These are phyloP conservation scores for Caenorhabditis drosophilae DNA, from an alignment of 2,888 invertebrate genomes.

Conservation along the genomic window DNA sequence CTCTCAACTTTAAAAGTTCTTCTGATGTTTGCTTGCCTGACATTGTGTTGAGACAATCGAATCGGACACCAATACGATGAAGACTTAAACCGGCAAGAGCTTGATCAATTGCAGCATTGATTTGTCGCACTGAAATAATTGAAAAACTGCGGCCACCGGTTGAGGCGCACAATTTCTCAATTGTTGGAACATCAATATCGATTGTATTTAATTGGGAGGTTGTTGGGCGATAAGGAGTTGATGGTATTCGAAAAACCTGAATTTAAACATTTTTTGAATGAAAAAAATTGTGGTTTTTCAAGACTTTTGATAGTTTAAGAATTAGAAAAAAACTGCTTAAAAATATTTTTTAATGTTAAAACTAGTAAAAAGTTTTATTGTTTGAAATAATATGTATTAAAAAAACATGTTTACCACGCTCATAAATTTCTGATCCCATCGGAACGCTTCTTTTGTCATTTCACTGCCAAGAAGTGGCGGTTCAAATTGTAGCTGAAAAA, in stretches of 20 bases:
- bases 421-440: constrained; percentile 98
- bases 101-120: constrained; percentile 32
- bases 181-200: constrained; percentile 81
- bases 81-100: constrained; percentile 7
- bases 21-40: constrained; percentile 9
- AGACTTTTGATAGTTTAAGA: no score
- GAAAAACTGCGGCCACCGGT: constrained; percentile 76
- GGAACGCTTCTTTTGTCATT: constrained; percentile 95
- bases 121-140: constrained; percentile 27
- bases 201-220: constrained; percentile 12
- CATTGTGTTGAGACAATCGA: constrained; percentile 31
- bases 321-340: no score
- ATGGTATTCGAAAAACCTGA: constrained; percentile 37
- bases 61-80: constrained; percentile 36
- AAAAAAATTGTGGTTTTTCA: no score
- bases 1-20: constrained; percentile 7
- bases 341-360: no score
- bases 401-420: no score
- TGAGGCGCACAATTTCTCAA: constrained; percentile 97
- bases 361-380: no score
- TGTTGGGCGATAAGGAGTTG: constrained; percentile 31
- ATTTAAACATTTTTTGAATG: not conserved
- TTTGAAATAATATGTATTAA: no score
- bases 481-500: constrained; percentile 25
- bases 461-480: constrained; percentile 82